Evolutionary conservation across 2,113 vertebrate species (phyloP).

Genomic region (Chiloscyllium plagiosum): DNA sequence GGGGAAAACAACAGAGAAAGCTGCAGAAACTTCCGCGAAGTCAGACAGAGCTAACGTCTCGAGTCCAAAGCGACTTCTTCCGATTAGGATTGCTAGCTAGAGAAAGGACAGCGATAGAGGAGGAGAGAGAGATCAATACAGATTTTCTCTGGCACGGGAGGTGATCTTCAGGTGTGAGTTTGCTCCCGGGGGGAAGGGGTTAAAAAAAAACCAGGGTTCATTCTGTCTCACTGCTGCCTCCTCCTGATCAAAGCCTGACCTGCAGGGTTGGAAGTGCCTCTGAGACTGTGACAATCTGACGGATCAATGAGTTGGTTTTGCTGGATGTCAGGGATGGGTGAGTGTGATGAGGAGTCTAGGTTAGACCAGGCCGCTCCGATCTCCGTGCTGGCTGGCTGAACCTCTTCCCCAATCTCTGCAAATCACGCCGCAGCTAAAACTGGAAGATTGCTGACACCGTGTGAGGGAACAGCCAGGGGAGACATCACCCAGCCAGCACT

Average conservation of each 20-base stretch:
- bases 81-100: background rate
- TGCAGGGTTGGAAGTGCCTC: no score
- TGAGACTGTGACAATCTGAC: background rate
- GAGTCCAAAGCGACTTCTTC: no score
- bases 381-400: background rate
- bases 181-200: no score
- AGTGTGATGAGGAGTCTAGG: background rate
- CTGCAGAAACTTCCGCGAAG: background rate
- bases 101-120: background rate
- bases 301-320: background rate
- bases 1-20: background rate
- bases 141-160: background rate
- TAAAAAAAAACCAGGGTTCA: no score
- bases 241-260: background rate
- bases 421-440: background rate
- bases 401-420: background rate
- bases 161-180: background rate
- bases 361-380: background rate
- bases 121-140: background rate
- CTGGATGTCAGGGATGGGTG: background rate
- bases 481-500: background rate
- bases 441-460: background rate
- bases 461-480: no score
- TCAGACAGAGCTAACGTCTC: no score
- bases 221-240: background rate